Evolutionary conservation across 2,797 vertebrate genomes (phyloP), one percentile per base, ranked within the genome.

Genomic region (Crossoptilon crossoptilon): DNA sequence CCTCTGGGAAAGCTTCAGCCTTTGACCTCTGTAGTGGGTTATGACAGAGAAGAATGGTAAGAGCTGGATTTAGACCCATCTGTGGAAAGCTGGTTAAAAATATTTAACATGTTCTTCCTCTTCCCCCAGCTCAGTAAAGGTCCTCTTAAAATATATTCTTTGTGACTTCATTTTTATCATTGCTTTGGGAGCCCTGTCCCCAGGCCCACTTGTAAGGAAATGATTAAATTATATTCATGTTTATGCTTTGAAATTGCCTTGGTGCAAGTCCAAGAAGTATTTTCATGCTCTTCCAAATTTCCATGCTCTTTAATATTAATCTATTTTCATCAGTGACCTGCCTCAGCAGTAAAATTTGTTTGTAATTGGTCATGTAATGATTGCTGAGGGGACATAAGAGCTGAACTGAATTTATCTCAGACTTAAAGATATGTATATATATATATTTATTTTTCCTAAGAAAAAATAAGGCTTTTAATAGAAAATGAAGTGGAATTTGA

Each of bases 1-100:
- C 75, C 95, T 96, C 96, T 98, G 97, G 97, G 97, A 98, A 98
- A 97, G 90, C 89, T 87, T 95, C 97, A 92, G 14, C 97, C 97
- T 97, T 97, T 98, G 95, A 97, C 97, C 96, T 96, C 85, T 78
- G 81, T 76, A 72, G 87, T 91, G 91, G 93, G 84, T 96, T 97
- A 95, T 95, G 93, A 84, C 89, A 88, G 81, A 60, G 96, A 97
- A 95, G 95, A 88, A 89, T 95, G 84, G 4, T 91, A 97, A 96
- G 94, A 96, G 94, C 94, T 95, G 84, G 91, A 96, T 96, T 96
- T 97, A 96, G 95, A 93, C 72, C 85, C 93, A 96, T 96, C 92
- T 97, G 93, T 92, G 59, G 70, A 96, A 93, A 94, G 68, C 92
- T 87, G 87, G 80, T 94, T 97, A 96, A 95, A 95, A 95, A 93